Conservation (phyloP, 2,797 vertebrate species). For the Cynodonichthys magdalenae region DNA sequence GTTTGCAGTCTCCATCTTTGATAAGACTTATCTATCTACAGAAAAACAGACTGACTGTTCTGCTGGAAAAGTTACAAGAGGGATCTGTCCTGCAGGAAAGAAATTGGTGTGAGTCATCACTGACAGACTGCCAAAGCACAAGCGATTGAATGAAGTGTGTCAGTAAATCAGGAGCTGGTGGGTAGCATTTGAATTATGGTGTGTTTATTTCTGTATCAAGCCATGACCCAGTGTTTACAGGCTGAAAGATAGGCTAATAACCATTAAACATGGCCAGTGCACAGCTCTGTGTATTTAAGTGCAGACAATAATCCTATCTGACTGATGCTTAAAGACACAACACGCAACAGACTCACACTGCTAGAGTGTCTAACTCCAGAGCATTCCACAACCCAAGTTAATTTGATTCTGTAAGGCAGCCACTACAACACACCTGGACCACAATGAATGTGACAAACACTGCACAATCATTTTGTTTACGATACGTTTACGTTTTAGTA, state of each 20-base stretch:
- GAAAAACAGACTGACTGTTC: constrained; percentile 10
- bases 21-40: constrained; percentile 21
- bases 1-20: constrained; percentile 19
- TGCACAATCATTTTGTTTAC: constrained; percentile 14
- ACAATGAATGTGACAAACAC: constrained; percentile 3
- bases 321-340: constrained; percentile 46
- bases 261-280: constrained; percentile 15
- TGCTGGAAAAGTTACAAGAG: constrained; percentile 20
- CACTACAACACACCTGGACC: background rate
- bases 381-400: constrained; percentile 18
- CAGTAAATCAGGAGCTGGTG: constrained; percentile 51
- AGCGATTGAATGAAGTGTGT: constrained; percentile 44
- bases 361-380: constrained; percentile 13
- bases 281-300: constrained; percentile 26
- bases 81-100: constrained; percentile 19
- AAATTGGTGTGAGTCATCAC: constrained; percentile 6
- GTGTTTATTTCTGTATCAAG: constrained; percentile 41
- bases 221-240: constrained; percentile 36
- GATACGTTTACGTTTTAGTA: background rate
- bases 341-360: constrained; percentile 21
- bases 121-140: constrained; percentile 24
- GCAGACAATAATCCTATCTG: constrained; percentile 48
- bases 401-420: constrained; percentile 18
- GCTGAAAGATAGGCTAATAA: constrained; percentile 17
- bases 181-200: constrained; percentile 28